Conservation (phyloP, 2,113 vertebrate species). For the Rhea americana region DNA sequence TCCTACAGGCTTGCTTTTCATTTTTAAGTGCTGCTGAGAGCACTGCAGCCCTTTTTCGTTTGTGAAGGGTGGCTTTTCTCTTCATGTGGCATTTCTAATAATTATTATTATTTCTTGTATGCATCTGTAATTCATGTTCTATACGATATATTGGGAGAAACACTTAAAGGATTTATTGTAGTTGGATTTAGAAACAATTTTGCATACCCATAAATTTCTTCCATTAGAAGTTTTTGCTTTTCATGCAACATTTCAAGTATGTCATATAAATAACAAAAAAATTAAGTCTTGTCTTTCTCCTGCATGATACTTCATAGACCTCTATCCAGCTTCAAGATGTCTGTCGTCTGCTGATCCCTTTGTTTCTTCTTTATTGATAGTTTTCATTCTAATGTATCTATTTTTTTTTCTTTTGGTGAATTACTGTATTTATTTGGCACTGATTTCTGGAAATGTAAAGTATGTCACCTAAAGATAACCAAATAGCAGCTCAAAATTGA, state of each 20-base stretch:
- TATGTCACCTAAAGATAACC: slow-evolving; percentile 22
- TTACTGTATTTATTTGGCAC: slow-evolving; percentile 63
- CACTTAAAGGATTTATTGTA: slow-evolving; percentile 5
- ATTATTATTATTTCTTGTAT: neutral
- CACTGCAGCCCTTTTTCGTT: slow-evolving; percentile 23
- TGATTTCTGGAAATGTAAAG: slow-evolving; percentile 50
- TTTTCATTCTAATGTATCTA: slow-evolving; percentile 48
- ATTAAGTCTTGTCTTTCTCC: slow-evolving; percentile 29
- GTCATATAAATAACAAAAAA: slow-evolving; percentile 66
- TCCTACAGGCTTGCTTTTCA: neutral
- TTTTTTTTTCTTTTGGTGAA: slow-evolving; percentile 49
- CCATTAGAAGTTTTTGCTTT: slow-evolving; percentile 10
- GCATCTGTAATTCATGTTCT: neutral
- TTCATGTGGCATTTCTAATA: neutral
- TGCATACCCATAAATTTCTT: neutral
- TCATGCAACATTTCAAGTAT: neutral
- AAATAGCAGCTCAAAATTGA: slow-evolving; percentile 33
- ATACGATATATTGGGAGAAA: neutral
- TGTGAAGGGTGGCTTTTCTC: neutral
- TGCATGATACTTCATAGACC: slow-evolving; percentile 58
- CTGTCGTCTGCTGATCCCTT: neutral
- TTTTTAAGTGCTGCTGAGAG: neutral
- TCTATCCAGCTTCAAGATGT: slow-evolving; percentile 58
- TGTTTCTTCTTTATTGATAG: slow-evolving; percentile 20
- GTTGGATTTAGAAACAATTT: slow-evolving; percentile 18